These are phyloP conservation scores for Monoplex corrugatus DNA, from an alignment of 2,888 invertebrate species.

Conservation along the genomic window DNA sequence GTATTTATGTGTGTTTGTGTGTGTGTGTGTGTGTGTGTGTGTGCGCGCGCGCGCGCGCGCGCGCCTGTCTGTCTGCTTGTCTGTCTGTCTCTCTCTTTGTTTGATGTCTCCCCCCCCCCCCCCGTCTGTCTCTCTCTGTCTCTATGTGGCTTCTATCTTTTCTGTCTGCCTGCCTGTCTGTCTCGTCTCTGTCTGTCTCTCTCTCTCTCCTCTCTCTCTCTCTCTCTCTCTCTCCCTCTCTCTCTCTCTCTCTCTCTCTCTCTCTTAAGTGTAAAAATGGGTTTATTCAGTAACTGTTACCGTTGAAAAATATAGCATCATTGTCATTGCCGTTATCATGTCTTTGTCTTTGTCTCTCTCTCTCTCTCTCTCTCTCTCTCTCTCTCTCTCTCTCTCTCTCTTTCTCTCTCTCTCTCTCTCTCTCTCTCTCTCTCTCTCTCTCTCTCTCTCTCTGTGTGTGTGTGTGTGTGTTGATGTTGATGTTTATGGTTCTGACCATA, in stretches of 20 bases:
- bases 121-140: not conserved
- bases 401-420: too few species aligned
- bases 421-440: not conserved
- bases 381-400: not conserved
- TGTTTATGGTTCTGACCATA: not conserved
- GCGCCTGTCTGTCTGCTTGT: not conserved
- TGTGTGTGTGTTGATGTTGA: conserved; percentile 3
- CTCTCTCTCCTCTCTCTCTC: not conserved
- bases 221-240: conserved; percentile 10
- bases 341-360: too few species aligned
- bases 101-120: too few species aligned
- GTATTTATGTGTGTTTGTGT: not conserved
- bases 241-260: too few species aligned
- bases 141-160: not conserved
- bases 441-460: conserved; percentile 26
- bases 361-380: too few species aligned
- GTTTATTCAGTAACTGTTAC: too few species aligned
- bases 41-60: not conserved
- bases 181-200: too few species aligned
- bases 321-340: too few species aligned
- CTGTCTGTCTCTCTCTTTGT: not conserved
- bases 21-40: not conserved
- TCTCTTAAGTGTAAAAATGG: too few species aligned
- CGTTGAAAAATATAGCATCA: too few species aligned
- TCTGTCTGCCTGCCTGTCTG: too few species aligned